These are phyloP conservation scores for Noctua janthe DNA, from an alignment of 2,888 invertebrate species.

Conservation along the genomic window DNA sequence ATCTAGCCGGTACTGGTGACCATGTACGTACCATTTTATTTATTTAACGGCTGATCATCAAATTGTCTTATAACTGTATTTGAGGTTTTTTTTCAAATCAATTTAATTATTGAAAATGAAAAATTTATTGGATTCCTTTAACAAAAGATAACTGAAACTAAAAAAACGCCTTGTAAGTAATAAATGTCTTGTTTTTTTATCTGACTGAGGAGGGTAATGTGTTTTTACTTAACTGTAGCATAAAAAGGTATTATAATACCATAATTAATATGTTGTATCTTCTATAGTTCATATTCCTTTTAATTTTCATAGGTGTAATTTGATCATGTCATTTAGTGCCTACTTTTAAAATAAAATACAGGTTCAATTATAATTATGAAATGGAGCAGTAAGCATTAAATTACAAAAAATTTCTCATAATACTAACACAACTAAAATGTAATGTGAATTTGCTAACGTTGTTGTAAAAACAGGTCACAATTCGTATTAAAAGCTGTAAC, in stretches of 20 bases:
- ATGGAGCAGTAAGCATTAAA: not conserved
- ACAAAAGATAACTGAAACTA: not conserved
- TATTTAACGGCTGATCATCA: not conserved
- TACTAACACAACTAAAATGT: not conserved
- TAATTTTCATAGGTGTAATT: not conserved
- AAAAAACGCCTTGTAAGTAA: not conserved
- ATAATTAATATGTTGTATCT: too few relatives aligned
- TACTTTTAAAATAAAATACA: not conserved
- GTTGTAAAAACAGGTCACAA: not conserved
- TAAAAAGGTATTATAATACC: too few relatives aligned
- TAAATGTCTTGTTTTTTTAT: not conserved
- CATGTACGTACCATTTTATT: constrained; percentile 92
- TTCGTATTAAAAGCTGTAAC: not conserved
- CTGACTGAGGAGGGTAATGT: too few relatives aligned
- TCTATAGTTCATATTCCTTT: too few relatives aligned
- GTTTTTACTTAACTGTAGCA: not conserved
- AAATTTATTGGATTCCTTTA: not conserved
- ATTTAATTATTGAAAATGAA: not conserved
- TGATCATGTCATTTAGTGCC: not conserved
- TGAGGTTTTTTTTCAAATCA: not conserved
- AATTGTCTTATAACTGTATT: not conserved
- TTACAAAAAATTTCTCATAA: not conserved
- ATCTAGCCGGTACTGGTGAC: constrained; percentile 99
- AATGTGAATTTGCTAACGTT: not conserved
- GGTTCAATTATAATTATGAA: not conserved